A percentile compares a stretch with the other conserved stretches of the same genome.
Evolutionary conservation across 2,113 vertebrate genomes (phyloP).

Genomic region (Phodopus roborovskii): DNA sequence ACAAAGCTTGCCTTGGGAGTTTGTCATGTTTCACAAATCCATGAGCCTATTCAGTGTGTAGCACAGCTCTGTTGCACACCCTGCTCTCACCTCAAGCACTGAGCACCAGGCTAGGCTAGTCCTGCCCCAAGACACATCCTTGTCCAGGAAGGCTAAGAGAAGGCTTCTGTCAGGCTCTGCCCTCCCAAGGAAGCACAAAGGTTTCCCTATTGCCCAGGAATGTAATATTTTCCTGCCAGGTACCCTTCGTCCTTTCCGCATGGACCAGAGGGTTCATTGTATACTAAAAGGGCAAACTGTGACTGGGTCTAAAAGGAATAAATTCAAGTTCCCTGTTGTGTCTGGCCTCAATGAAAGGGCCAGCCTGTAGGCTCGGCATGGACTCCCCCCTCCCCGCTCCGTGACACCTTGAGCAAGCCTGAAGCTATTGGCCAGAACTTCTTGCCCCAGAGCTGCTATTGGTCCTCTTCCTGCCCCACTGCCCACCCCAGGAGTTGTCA

Average conservation of each 20-base stretch:
- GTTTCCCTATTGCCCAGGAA: not conserved
- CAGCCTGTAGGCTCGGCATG: too few species aligned
- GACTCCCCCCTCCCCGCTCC: too few species aligned
- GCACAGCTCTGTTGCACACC: too few species aligned
- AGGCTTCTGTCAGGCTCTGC: not conserved
- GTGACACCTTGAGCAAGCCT: too few species aligned
- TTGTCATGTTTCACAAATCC: not conserved
- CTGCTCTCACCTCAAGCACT: too few species aligned
- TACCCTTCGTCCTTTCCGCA: not conserved
- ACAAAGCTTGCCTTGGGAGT: too few species aligned
- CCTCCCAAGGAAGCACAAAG: not conserved
- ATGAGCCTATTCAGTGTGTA: not conserved
- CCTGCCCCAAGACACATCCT: not conserved
- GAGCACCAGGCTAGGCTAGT: not conserved
- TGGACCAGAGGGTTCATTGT: too few species aligned
- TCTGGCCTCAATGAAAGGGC: not conserved
- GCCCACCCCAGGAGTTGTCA: too few species aligned
- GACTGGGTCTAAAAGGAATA: not conserved
- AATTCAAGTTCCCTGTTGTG: not conserved
- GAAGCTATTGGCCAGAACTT: too few species aligned
- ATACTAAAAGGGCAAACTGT: not conserved
- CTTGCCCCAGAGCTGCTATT: too few species aligned
- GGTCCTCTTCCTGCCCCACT: too few species aligned
- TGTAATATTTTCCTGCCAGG: not conserved
- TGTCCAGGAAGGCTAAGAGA: not conserved